Percentiles rank a stretch among this genome's conserved stretches.
These are phyloP conservation scores for Troides helena DNA, from an alignment of 2,888 invertebrate genomes.

Conservation along the genomic window DNA sequence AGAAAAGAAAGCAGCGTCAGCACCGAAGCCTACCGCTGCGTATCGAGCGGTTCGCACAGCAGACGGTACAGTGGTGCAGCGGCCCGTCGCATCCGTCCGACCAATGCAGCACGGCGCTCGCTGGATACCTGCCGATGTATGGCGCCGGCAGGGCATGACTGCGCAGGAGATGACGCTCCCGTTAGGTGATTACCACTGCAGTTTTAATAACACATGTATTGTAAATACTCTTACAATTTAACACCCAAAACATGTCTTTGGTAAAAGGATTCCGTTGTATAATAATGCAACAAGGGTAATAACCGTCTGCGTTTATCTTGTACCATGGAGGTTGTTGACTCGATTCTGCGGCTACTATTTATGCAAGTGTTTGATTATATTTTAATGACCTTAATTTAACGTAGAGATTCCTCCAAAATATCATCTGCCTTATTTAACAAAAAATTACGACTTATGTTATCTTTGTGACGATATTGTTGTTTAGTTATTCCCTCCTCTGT, in stretches of 20 bases:
- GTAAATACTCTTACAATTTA: background rate
- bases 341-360: no score
- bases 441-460: no score
- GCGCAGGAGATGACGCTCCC: constrained; percentile 97
- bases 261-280: no score
- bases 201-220: background rate
- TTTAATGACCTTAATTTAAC: no score
- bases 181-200: constrained; percentile 76
- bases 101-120: constrained; percentile 89
- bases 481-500: background rate
- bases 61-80: constrained; percentile 82
- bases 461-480: background rate
- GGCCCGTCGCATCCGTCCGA: constrained; percentile 85
- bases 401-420: no score
- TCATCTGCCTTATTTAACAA: no score
- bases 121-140: constrained; percentile 94
- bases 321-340: no score
- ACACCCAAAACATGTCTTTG: no score
- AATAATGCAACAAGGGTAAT: no score
- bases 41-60: constrained; percentile 85
- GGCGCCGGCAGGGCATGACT: constrained; percentile 96
- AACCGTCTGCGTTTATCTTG: no score
- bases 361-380: no score
- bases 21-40: constrained; percentile 79
- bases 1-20: constrained; percentile 92